A percentile compares a stretch with the other conserved stretches of the same genome.
Conservation (phyloP, 2,113 vertebrate species). For the Cervus canadensis region DNA sequence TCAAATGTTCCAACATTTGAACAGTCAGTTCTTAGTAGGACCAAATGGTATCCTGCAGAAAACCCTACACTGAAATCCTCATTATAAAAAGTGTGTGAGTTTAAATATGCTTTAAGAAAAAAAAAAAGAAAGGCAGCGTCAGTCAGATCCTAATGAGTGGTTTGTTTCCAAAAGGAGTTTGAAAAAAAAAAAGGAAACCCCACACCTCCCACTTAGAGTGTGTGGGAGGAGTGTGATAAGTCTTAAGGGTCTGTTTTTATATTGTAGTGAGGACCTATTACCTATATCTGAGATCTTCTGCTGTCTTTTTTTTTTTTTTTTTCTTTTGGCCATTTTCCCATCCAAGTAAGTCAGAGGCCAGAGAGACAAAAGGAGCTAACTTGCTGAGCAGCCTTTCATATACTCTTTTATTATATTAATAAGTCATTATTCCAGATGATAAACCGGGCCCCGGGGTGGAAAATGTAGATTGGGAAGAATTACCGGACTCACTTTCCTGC, state of each 20-base stretch:
- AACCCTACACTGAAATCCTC: constrained; percentile 55
- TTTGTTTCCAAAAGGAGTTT: constrained; percentile 65
- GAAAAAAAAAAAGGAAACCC: background rate
- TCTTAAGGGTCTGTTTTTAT: constrained; percentile 73
- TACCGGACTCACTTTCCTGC: background rate
- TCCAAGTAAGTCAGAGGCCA: constrained; percentile 80
- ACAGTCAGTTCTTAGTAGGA: constrained; percentile 59
- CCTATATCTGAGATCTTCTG: constrained; percentile 70
- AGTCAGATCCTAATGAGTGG: constrained; percentile 72
- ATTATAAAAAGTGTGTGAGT: constrained; percentile 59
- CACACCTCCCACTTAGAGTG: background rate
- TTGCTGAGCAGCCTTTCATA: background rate
- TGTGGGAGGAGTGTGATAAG: background rate
- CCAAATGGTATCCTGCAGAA: constrained; percentile 56
- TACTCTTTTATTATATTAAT: background rate
- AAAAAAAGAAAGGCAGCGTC: constrained; percentile 16
- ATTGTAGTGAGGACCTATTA: constrained; percentile 71
- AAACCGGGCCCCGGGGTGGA: background rate
- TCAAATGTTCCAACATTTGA: constrained; percentile 51
- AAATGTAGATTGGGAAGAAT: background rate
- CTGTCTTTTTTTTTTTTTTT: background rate
- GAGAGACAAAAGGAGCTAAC: constrained; percentile 69
- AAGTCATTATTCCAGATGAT: constrained; percentile 31
- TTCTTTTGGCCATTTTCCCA: constrained; percentile 53
- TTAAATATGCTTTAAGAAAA: constrained; percentile 72